Conservation (phyloP, 2,113 vertebrate genomes). For the Bathybates hornii region DNA sequence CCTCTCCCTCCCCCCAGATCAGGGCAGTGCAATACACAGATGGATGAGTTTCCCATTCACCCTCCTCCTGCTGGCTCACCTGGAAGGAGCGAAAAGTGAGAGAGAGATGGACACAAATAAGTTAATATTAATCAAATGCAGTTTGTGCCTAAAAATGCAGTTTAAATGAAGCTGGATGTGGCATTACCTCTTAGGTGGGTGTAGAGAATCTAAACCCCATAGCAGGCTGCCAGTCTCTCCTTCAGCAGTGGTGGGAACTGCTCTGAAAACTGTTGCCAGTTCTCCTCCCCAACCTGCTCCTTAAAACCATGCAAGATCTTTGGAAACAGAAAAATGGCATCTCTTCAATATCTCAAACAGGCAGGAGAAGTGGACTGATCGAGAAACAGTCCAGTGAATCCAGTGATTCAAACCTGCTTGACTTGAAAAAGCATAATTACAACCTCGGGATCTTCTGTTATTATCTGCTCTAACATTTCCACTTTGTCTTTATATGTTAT, state of each 20-base stretch:
- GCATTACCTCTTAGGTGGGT: constrained; percentile 44
- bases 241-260: constrained; percentile 92
- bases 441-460: neutral
- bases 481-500: neutral
- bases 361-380: neutral
- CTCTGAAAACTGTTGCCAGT: constrained; percentile 94
- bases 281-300: constrained; percentile 91
- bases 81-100: constrained; percentile 17
- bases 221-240: constrained; percentile 89
- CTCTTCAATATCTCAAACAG: neutral
- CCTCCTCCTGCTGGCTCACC: constrained; percentile 82
- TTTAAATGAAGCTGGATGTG: neutral
- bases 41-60: constrained; percentile 83
- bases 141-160: neutral
- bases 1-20: constrained; percentile 82
- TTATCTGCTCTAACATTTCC: neutral
- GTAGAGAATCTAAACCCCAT: constrained; percentile 81
- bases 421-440: neutral
- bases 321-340: neutral
- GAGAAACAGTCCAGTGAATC: neutral
- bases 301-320: constrained; percentile 93
- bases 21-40: constrained; percentile 87
- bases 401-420: neutral
- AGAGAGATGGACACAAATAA: neutral
- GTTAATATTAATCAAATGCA: neutral